These are phyloP conservation scores for Homarus americanus DNA, from an alignment of 1,140 invertebrate species.

Conservation along the genomic window DNA sequence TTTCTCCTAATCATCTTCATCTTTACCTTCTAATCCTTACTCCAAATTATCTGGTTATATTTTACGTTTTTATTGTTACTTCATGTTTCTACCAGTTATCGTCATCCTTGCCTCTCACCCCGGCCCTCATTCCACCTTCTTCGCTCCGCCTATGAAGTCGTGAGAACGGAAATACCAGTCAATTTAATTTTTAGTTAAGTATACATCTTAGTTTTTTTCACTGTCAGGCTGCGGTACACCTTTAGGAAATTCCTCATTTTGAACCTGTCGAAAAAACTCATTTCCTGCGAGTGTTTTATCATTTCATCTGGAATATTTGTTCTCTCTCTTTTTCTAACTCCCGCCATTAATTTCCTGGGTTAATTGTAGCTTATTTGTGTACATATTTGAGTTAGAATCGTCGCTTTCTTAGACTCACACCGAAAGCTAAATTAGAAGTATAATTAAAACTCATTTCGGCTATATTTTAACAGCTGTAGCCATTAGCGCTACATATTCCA, in stretches of 20 bases:
- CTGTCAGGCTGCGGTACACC: background rate
- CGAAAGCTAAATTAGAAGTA: background rate
- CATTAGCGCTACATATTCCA: too few species aligned
- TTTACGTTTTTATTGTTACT: too few species aligned
- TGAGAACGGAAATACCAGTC: background rate
- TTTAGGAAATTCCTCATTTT: background rate
- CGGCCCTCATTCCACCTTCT: background rate
- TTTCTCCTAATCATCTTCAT: too few species aligned
- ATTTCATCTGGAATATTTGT: background rate
- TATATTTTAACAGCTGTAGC: background rate
- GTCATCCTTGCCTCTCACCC: too few species aligned
- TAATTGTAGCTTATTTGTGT: too few species aligned
- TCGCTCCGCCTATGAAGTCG: background rate
- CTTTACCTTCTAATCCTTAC: too few species aligned
- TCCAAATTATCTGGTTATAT: too few species aligned
- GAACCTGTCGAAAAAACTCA: background rate
- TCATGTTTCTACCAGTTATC: too few species aligned
- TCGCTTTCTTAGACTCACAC: background rate
- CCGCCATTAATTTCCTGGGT: too few species aligned
- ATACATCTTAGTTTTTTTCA: background rate
- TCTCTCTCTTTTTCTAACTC: too few species aligned
- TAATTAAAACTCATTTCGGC: background rate
- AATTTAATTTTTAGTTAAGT: background rate
- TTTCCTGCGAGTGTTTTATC: background rate
- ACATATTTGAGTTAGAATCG: too few species aligned